These are phyloP conservation scores for Cranoglanis bouderius DNA, from an alignment of 2,113 vertebrate genomes.

Conservation along the genomic window DNA sequence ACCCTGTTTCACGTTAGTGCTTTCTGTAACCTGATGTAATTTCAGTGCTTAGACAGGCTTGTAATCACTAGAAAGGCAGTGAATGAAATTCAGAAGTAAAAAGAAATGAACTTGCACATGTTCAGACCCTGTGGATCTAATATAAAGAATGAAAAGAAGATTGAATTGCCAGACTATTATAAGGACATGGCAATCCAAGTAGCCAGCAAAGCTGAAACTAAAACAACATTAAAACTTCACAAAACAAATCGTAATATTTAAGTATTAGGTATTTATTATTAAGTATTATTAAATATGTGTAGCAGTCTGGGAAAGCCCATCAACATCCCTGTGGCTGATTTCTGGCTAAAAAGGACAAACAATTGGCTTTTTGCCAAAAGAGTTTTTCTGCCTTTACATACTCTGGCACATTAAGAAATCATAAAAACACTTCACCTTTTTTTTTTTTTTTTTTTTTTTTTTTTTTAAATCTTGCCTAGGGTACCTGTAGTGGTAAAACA, in stretches of 20 bases:
- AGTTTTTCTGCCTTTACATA: not conserved
- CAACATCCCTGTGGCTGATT: not conserved
- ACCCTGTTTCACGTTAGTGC: not conserved
- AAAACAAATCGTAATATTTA: not conserved
- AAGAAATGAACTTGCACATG: conserved; percentile 3
- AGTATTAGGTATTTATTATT: not conserved
- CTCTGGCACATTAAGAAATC: too few relatives aligned
- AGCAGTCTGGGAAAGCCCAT: not conserved
- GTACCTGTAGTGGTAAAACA: too few relatives aligned
- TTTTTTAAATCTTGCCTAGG: too few relatives aligned
- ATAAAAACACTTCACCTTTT: too few relatives aligned
- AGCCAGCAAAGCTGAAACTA: not conserved
- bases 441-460: too few relatives aligned
- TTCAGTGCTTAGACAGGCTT: conserved; percentile 6
- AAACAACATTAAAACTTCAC: not conserved
- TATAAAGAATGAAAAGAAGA: not conserved
- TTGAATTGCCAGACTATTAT: conserved; percentile 1
- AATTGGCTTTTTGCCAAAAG: not conserved
- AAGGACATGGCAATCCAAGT: not conserved
- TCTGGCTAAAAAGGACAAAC: not conserved
- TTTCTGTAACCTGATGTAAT: conserved; percentile 11
- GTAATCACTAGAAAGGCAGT: not conserved
- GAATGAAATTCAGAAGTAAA: not conserved
- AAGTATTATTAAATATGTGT: not conserved
- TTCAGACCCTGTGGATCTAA: not conserved